These are phyloP conservation scores for Leptarthrus brevirostris DNA, from an alignment of 2,888 invertebrate genomes.

Conservation along the genomic window DNA sequence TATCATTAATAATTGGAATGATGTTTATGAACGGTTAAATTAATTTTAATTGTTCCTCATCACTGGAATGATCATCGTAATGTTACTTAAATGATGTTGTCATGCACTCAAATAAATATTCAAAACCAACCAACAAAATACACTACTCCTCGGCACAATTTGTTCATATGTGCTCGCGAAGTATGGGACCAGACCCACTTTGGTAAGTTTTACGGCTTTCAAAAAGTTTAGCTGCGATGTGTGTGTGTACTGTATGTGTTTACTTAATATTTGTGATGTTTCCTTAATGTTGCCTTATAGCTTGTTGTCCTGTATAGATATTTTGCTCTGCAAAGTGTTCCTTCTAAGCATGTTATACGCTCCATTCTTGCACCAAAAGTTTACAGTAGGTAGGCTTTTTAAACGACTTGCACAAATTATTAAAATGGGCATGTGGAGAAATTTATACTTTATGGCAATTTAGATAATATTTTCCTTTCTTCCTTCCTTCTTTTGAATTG, in stretches of 20 bases:
- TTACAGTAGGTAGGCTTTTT: neutral
- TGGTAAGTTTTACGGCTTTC: conserved; percentile 55
- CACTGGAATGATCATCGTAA: conserved; percentile 42
- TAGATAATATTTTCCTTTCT: neutral
- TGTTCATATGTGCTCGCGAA: conserved; percentile 41
- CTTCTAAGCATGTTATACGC: conserved; percentile 3
- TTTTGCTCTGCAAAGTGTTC: too few species aligned
- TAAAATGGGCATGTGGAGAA: conserved; percentile 27
- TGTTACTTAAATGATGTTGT: conserved; percentile 48
- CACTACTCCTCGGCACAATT: too few species aligned
- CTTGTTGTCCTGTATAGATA: too few species aligned
- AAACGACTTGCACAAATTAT: conserved; percentile 30
- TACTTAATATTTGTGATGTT: neutral
- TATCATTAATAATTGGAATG: conserved; percentile 33
- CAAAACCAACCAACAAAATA: conserved; percentile 25
- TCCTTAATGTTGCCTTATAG: neutral
- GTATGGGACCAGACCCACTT: conserved; percentile 56
- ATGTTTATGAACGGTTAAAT: conserved; percentile 34
- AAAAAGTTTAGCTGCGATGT: conserved; percentile 22
- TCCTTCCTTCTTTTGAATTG: neutral
- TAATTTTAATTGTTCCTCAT: conserved; percentile 43
- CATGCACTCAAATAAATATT: conserved; percentile 33
- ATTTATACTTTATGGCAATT: conserved; percentile 22
- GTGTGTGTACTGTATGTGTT: conserved; percentile 15
- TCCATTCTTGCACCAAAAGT: neutral